Conservation (phyloP, 2,888 invertebrate genomes). For the Epirrita christyi region DNA sequence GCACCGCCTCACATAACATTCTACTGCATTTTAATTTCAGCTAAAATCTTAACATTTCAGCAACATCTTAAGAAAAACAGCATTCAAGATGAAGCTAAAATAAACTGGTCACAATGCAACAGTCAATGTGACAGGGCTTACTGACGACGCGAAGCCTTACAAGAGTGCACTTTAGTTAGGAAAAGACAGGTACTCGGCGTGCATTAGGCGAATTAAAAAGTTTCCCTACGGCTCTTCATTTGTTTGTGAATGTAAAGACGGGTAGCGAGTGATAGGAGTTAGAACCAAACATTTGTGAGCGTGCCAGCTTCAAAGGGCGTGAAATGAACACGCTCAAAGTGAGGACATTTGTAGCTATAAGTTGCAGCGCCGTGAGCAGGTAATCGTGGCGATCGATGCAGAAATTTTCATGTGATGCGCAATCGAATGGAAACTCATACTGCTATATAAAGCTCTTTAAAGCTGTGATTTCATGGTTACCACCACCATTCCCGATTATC, state of each 20-base stretch:
- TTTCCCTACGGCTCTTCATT: slow-evolving; percentile 69
- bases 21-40: slow-evolving; percentile 31
- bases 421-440: slow-evolving; percentile 49
- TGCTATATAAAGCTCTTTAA: slow-evolving; percentile 36
- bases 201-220: slow-evolving; percentile 84
- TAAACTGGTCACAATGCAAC: slow-evolving; percentile 74
- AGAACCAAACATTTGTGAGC: slow-evolving; percentile 77
- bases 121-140: slow-evolving; percentile 69
- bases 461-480: slow-evolving; percentile 4
- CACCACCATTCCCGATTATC: neutral
- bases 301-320: slow-evolving; percentile 68
- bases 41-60: slow-evolving; percentile 45
- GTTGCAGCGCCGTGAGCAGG: slow-evolving; percentile 61
- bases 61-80: slow-evolving; percentile 52
- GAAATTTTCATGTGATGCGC: slow-evolving; percentile 67
- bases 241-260: slow-evolving; percentile 68
- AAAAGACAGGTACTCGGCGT: slow-evolving; percentile 69
- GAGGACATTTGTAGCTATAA: slow-evolving; percentile 63
- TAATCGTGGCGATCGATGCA: slow-evolving; percentile 69
- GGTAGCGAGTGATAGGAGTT: slow-evolving; percentile 63
- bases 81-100: slow-evolving; percentile 68
- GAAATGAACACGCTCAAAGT: slow-evolving; percentile 76
- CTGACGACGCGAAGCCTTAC: slow-evolving; percentile 62
- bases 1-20: slow-evolving; percentile 2
- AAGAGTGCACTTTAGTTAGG: slow-evolving; percentile 73